A percentile compares a stretch with the other conserved stretches of the same genome.
These are phyloP conservation scores for Capitulum mitella DNA, from an alignment of 2,888 invertebrate genomes.

Conservation along the genomic window DNA sequence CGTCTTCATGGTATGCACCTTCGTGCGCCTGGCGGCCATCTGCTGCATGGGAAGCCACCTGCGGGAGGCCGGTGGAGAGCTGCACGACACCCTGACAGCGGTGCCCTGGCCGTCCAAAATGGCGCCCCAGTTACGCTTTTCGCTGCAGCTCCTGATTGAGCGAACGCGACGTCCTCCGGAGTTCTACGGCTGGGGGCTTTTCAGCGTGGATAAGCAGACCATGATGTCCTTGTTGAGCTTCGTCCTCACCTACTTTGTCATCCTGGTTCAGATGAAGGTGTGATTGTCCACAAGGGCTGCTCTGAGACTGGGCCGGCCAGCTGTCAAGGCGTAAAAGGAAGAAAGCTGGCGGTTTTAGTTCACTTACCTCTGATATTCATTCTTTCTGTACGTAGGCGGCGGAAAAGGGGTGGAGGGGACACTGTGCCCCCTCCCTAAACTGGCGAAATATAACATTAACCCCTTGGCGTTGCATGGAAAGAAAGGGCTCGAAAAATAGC, in stretches of 20 bases:
- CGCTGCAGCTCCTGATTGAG: background rate
- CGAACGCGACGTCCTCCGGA: background rate
- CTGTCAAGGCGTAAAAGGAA: no score
- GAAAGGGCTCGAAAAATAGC: no score
- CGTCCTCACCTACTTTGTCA: background rate
- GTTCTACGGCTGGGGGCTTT: background rate
- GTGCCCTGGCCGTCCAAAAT: background rate
- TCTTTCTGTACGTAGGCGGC: no score
- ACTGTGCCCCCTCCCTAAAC: no score
- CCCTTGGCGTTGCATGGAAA: no score
- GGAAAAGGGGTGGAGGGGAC: no score
- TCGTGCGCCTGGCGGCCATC: background rate
- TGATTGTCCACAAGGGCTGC: no score
- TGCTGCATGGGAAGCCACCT: background rate
- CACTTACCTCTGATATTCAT: no score
- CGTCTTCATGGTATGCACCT: background rate
- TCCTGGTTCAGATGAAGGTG: background rate
- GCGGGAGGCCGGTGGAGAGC: background rate
- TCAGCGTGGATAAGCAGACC: background rate
- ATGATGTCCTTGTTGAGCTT: background rate
- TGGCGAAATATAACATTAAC: no score
- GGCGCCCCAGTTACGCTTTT: background rate
- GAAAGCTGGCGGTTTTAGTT: no score
- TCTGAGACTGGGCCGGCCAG: no score
- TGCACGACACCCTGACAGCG: background rate